Conservation (phyloP, 2,113 vertebrate genomes). For the Antennarius striatus region DNA sequence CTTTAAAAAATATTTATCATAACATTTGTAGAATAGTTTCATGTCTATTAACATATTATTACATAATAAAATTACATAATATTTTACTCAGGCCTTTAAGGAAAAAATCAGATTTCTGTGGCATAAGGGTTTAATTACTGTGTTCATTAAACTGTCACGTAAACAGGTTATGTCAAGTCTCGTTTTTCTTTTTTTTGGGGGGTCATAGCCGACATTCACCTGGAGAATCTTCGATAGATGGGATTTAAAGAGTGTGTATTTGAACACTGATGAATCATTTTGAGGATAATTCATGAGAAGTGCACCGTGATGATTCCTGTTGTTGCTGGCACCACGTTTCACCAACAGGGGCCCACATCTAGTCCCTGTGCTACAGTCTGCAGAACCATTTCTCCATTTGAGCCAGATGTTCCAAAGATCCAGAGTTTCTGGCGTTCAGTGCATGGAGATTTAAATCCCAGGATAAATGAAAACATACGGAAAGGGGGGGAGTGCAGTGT, state of each 20-base stretch:
- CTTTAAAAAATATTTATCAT: too few species aligned
- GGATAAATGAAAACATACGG: conserved; percentile 64
- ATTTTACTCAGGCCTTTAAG: too few species aligned
- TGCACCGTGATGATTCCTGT: conserved; percentile 16
- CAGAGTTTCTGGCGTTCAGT: conserved; percentile 48
- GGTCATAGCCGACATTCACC: too few species aligned
- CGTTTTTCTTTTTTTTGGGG: too few species aligned
- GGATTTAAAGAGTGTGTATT: conserved; percentile 4
- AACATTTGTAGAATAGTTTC: too few species aligned
- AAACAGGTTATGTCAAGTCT: too few species aligned
- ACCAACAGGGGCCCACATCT: conserved; percentile 27
- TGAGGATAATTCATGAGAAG: neutral
- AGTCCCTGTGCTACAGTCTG: conserved; percentile 19
- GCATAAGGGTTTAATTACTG: too few species aligned
- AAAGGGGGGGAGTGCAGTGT: conserved; percentile 24
- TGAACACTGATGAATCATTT: conserved; percentile 7
- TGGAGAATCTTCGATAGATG: too few species aligned
- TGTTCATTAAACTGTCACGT: too few species aligned
- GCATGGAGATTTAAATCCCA: conserved; percentile 52
- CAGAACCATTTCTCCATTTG: conserved; percentile 78
- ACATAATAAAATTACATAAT: too few species aligned
- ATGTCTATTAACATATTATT: too few species aligned
- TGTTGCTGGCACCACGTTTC: conserved; percentile 32
- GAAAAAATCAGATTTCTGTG: too few species aligned
- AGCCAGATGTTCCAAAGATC: conserved; percentile 79